These are phyloP conservation scores for Arenaria interpres DNA, from an alignment of 2,113 vertebrate species.

Conservation along the genomic window DNA sequence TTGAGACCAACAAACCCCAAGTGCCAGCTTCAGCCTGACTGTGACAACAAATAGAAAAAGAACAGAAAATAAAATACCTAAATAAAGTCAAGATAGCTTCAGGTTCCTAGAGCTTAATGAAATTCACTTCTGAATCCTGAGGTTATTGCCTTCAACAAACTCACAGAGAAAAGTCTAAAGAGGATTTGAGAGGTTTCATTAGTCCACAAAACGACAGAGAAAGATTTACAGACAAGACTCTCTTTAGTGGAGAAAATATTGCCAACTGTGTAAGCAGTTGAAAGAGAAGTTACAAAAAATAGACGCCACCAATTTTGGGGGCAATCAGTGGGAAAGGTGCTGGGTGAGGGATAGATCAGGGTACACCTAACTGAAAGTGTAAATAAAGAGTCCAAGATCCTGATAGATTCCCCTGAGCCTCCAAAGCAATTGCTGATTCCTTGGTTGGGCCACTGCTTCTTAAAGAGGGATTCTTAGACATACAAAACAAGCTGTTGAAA, in stretches of 20 bases:
- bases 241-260: background rate
- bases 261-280: background rate
- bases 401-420: background rate
- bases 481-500: background rate
- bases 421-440: background rate
- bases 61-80: background rate
- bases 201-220: background rate
- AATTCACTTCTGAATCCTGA: background rate
- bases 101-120: background rate
- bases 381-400: background rate
- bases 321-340: background rate
- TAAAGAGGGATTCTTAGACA: background rate
- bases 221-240: background rate
- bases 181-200: slow-evolving; percentile 6
- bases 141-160: background rate
- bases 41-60: background rate
- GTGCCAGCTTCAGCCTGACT: background rate
- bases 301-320: background rate
- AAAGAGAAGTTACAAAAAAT: background rate
- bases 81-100: background rate
- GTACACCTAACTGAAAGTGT: background rate
- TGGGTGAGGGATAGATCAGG: background rate
- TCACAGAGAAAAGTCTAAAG: background rate
- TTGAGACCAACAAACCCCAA: background rate
- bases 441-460: background rate